Percentiles rank a stretch among this genome's conserved stretches.
Evolutionary conservation across 2,797 vertebrate genomes (phyloP).

Genomic region (Aulostomus chinensis): DNA sequence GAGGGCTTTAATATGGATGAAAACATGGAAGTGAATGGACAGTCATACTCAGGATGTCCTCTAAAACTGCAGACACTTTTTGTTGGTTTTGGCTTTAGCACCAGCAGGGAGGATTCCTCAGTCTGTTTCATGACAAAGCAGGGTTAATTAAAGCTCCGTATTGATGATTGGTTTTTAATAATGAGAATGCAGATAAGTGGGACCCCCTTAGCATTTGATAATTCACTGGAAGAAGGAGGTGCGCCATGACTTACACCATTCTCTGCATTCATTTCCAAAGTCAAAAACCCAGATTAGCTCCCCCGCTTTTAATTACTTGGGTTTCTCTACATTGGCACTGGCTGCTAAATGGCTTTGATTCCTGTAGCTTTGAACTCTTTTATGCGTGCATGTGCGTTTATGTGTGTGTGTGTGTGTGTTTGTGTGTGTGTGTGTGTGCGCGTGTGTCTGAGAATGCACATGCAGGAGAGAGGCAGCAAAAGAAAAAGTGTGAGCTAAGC

Average conservation of each 20-base stretch:
- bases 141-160: slow-evolving; percentile 46
- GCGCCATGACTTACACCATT: slow-evolving; percentile 16
- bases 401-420: neutral
- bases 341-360: slow-evolving; percentile 34
- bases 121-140: slow-evolving; percentile 22
- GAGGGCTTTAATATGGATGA: slow-evolving; percentile 69
- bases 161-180: slow-evolving; percentile 46
- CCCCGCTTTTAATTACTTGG: slow-evolving; percentile 35
- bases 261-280: slow-evolving; percentile 32
- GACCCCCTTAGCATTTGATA: slow-evolving; percentile 12
- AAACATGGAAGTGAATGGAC: slow-evolving; percentile 59
- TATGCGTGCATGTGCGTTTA: neutral
- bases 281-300: slow-evolving; percentile 38
- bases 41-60: slow-evolving; percentile 46
- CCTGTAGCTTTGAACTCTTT: slow-evolving; percentile 32
- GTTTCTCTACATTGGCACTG: slow-evolving; percentile 7
- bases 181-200: slow-evolving; percentile 42
- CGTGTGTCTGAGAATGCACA: neutral
- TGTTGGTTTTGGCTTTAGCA: slow-evolving; percentile 1
- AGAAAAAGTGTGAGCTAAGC: slow-evolving; percentile 24
- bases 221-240: slow-evolving; percentile 5
- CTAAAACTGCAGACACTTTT: slow-evolving; percentile 30
- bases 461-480: slow-evolving; percentile 3
- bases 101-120: slow-evolving; percentile 7
- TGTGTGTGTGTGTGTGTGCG: neutral